Evolutionary conservation across 2,797 vertebrate genomes (phyloP), one percentile per base, ranked within the genome.

Genomic region (Halcyon badia): DNA sequence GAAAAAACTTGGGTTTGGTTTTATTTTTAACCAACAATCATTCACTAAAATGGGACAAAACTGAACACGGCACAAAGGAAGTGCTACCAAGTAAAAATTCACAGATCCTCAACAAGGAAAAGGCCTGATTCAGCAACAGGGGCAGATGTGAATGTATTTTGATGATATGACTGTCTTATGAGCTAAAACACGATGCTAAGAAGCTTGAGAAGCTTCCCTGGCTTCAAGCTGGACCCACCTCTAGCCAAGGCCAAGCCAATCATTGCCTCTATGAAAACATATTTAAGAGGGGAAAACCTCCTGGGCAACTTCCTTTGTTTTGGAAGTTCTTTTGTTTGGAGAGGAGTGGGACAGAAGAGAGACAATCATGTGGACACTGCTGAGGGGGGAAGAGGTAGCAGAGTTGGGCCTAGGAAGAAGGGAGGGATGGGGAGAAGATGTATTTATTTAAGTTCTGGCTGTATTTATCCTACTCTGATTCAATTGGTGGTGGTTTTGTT

Each of bases 1-100:
- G 44, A 78, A 89, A 75, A 87, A 57, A 13, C 5, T 17, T 24
- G 30, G 16, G 19, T 70, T 51, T 62, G 28, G 12, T 58, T 69
- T 83, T 81, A 64, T 85, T 96, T 94, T 94, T 83, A 83, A 64
- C 39, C 14, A 73, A 42, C 33, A 71, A 46, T 64, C 87, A 83
- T 49, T 87, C 87, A 80, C 26, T 90, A 83, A 89, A 90, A 78
- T 31, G 25, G 24, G 13, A 81, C 71, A 75, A 94, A 85, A 28
- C 20, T 89, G 75, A 87, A 64, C 56, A 73, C 6, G 42, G 33
- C 18, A 60, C n/a, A 51, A 87, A 70, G n/a, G 28, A 72, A 83
- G 25, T 51, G 28, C 46, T 73, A 79, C 31, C 3, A 57, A 79
- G 33, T 42, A 10, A 87, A 90, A 92, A 77, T 42, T 35, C 26